A percentile compares a stretch with the other conserved stretches of the same genome.
Evolutionary conservation across 2,113 vertebrate species (phyloP).

Genomic region (Lophotis ruficrista): DNA sequence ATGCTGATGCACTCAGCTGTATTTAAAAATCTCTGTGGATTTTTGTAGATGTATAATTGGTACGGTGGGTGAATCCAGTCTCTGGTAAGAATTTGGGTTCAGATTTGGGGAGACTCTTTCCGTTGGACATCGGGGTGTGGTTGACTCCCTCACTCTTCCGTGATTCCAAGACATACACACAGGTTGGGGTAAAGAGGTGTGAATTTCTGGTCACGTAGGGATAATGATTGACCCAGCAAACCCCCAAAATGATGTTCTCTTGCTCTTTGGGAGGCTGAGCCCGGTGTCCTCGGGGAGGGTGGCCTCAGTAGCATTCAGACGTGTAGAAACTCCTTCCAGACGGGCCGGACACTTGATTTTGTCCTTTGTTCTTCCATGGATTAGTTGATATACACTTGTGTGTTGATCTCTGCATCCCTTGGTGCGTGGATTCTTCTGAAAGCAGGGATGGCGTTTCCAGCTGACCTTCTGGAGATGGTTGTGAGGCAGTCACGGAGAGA

Average conservation of each 20-base stretch:
- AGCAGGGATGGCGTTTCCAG: background rate
- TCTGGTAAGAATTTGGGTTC: background rate
- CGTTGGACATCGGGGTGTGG: background rate
- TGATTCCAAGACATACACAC: too few relatives aligned
- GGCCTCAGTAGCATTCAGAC: background rate
- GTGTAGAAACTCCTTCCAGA: background rate
- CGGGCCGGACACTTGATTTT: background rate
- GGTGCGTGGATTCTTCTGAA: background rate
- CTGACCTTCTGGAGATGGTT: background rate
- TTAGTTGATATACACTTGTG: background rate
- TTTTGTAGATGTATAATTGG: background rate
- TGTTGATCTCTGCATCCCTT: background rate
- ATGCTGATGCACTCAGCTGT: too few relatives aligned
- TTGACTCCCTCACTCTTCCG: background rate
- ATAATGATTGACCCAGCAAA: background rate
- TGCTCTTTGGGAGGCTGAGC: background rate
- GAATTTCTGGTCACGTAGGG: background rate
- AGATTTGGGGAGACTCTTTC: background rate
- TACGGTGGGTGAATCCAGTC: background rate
- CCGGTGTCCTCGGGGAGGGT: rapidly evolving
- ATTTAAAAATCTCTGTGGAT: too few relatives aligned
- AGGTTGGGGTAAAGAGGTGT: background rate
- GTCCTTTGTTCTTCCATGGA: background rate
- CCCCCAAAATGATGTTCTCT: rapidly evolving
- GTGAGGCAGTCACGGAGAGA: background rate